Evolutionary conservation across 92 coral and sea anemone species (phyloP).

Genomic region (Porites lobata): DNA sequence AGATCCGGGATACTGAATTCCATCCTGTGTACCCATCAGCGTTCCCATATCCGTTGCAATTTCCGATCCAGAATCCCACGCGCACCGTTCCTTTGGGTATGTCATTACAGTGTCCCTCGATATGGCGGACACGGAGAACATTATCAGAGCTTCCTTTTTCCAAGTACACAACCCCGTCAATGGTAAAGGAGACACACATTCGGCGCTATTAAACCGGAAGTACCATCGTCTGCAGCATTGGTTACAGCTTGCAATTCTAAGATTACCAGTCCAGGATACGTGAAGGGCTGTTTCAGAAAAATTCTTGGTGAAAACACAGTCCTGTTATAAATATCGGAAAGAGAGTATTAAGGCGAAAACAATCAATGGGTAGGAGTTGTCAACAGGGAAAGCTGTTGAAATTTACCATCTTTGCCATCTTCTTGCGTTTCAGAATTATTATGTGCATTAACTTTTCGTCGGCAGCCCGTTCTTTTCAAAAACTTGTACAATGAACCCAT

Average conservation of each 20-base stretch:
- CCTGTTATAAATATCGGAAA: not conserved
- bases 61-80: slow-evolving; percentile 8
- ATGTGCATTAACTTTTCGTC: too few relatives aligned
- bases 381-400: too few relatives aligned
- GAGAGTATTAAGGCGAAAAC: too few relatives aligned
- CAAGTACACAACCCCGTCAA: slow-evolving; percentile 8
- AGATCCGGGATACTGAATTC: slow-evolving; percentile 23
- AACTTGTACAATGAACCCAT: too few relatives aligned
- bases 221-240: slow-evolving; percentile 1
- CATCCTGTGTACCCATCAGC: not conserved
- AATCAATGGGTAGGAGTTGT: too few relatives aligned
- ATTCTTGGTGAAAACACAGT: too few relatives aligned
- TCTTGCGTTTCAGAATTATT: too few relatives aligned
- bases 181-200: not conserved
- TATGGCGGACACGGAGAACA: slow-evolving; percentile 13
- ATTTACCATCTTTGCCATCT: too few relatives aligned
- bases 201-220: slow-evolving; percentile 5
- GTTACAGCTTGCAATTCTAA: not conserved
- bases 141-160: not conserved
- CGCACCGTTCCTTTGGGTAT: slow-evolving; percentile 15
- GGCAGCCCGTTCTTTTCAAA: too few relatives aligned
- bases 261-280: not conserved
- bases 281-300: too few relatives aligned
- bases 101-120: slow-evolving; percentile 10
- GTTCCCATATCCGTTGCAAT: not conserved